These are phyloP conservation scores for Drosophila tanythrix DNA, from an alignment of 2,888 invertebrate species.

Conservation along the genomic window DNA sequence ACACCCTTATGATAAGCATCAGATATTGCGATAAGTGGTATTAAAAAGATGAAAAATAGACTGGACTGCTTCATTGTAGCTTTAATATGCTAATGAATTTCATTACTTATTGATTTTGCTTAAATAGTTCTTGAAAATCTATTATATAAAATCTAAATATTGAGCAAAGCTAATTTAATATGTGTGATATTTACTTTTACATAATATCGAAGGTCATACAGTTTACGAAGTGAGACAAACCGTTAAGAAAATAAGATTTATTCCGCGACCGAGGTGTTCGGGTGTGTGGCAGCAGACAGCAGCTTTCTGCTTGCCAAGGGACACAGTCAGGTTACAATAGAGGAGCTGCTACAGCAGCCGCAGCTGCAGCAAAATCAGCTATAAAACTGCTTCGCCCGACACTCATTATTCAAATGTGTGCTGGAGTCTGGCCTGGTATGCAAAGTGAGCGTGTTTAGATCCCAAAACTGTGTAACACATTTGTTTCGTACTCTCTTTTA, in stretches of 20 bases:
- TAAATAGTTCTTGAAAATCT: neutral
- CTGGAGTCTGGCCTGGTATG: constrained; percentile 17
- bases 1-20: neutral
- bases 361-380: constrained; percentile 44
- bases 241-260: too few species aligned
- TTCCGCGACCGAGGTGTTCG: neutral
- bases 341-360: neutral
- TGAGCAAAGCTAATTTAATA: constrained; percentile 3
- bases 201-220: too few species aligned
- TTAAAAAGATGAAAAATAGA: neutral
- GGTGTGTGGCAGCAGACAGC: constrained; percentile 14
- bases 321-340: constrained; percentile 28
- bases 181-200: neutral
- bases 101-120: neutral
- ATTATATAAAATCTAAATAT: neutral
- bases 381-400: constrained; percentile 51
- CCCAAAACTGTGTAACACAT: constrained; percentile 5
- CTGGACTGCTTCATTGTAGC: neutral
- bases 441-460: constrained; percentile 17
- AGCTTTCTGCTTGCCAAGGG: constrained; percentile 36
- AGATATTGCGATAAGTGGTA: neutral
- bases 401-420: constrained; percentile 73
- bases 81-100: neutral
- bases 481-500: neutral
- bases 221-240: too few species aligned